Evolutionary conservation across 2,888 invertebrate genomes (phyloP).

Genomic region (Spodoptera littoralis): DNA sequence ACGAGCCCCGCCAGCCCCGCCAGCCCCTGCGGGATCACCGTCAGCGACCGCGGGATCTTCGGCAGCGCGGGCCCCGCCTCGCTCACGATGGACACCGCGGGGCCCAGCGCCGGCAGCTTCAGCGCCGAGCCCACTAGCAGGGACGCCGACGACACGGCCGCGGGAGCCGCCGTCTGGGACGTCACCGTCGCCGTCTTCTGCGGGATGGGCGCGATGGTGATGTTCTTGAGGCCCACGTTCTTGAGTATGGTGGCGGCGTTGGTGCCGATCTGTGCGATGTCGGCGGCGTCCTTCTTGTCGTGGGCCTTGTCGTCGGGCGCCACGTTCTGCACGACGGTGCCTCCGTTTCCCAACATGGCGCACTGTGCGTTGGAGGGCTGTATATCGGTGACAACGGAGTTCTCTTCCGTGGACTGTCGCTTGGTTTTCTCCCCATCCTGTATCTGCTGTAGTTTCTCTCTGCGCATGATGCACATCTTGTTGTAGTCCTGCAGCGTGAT

Average conservation of each 20-base stretch:
- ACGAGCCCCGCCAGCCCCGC: slow-evolving; percentile 29
- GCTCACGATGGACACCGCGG: slow-evolving; percentile 75
- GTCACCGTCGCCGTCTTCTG: slow-evolving; percentile 81
- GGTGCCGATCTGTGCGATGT: slow-evolving; percentile 68
- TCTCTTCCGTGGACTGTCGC: slow-evolving; percentile 63
- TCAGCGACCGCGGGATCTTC: slow-evolving; percentile 94
- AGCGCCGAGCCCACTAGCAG: slow-evolving; percentile 73
- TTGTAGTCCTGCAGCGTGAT: slow-evolving; percentile 94
- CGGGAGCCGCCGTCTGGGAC: slow-evolving; percentile 68
- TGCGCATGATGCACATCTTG: slow-evolving; percentile 92
- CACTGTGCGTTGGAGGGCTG: slow-evolving; percentile 67
- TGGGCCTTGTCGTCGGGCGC: slow-evolving; percentile 64
- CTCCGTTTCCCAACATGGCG: slow-evolving; percentile 79
- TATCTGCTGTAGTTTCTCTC: slow-evolving; percentile 90
- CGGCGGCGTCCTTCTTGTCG: slow-evolving; percentile 67
- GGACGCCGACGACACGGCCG: slow-evolving; percentile 70
- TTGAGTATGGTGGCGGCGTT: slow-evolving; percentile 84
- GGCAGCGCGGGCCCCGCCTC: slow-evolving; percentile 89
- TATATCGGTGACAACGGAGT: slow-evolving; percentile 77
- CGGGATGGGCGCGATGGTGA: slow-evolving; percentile 84
- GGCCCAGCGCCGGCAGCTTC: slow-evolving; percentile 75
- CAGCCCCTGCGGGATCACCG: slow-evolving; percentile 92
- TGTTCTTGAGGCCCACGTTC: slow-evolving; percentile 85
- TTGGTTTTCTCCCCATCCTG: slow-evolving; percentile 80
- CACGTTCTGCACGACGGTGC: slow-evolving; percentile 74